A percentile compares a stretch with the other conserved stretches of the same genome.
Conservation (phyloP, 2,888 invertebrate species). For the Hyposoter dolosus region DNA sequence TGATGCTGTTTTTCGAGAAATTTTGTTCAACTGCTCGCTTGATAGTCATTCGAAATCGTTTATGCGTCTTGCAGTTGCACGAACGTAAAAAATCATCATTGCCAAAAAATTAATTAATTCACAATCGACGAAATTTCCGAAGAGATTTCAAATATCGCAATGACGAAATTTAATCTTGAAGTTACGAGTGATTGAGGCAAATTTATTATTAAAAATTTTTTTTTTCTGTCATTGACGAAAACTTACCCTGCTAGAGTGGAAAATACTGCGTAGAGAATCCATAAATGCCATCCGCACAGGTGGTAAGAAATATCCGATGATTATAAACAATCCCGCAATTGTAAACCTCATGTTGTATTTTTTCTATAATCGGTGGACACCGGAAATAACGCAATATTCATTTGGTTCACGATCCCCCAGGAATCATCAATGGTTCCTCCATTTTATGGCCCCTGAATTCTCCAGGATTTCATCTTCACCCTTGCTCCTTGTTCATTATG, state of each 20-base stretch:
- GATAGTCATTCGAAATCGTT: not conserved
- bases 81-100: too few relatives aligned
- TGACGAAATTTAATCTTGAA: not conserved
- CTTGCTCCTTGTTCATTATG: constrained; percentile 4
- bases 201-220: not conserved
- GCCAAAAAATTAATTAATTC: too few relatives aligned
- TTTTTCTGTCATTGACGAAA: constrained; percentile 24
- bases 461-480: constrained; percentile 8
- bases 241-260: constrained; percentile 75
- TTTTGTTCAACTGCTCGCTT: not conserved
- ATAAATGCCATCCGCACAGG: constrained; percentile 64
- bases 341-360: constrained; percentile 59
- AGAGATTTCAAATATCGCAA: not conserved
- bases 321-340: constrained; percentile 44
- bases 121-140: not conserved
- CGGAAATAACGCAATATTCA: not conserved
- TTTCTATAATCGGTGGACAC: not conserved
- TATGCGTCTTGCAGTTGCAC: too few relatives aligned
- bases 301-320: constrained; percentile 60
- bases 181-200: not conserved
- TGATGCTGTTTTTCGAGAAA: not conserved
- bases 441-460: constrained; percentile 25
- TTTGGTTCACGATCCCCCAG: constrained; percentile 21
- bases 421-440: constrained; percentile 58
- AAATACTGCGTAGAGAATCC: constrained; percentile 71